These are phyloP conservation scores for Philopedon plagiatum DNA, from an alignment of 2,888 invertebrate species.

Conservation along the genomic window DNA sequence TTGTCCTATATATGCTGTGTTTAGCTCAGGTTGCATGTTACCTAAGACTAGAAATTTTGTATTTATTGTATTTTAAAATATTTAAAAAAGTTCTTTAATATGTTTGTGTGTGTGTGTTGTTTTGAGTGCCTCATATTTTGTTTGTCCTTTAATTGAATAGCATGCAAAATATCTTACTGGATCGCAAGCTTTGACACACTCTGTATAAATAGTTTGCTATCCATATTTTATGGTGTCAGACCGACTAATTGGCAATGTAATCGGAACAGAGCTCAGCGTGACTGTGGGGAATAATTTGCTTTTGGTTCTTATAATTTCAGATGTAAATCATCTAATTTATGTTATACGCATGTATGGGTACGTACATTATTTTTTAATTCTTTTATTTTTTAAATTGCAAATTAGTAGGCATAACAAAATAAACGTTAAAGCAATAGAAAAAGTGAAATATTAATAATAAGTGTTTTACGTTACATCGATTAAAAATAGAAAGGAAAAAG, in stretches of 20 bases:
- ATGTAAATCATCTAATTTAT: constrained; percentile 30
- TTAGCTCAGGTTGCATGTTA: no score
- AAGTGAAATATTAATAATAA: not conserved
- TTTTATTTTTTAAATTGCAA: constrained; percentile 7
- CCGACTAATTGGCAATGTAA: constrained; percentile 39
- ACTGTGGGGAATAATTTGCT: constrained; percentile 39
- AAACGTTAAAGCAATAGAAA: not conserved
- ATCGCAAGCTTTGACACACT: not conserved
- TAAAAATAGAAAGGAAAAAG: not conserved
- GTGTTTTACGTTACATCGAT: not conserved
- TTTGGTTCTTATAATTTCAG: constrained; percentile 12
- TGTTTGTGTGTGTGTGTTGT: no score
- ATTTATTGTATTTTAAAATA: no score
- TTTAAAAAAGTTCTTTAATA: no score
- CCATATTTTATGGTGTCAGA: constrained; percentile 13
- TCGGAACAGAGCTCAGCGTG: constrained; percentile 45
- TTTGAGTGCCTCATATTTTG: no score
- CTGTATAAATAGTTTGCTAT: constrained; percentile 3
- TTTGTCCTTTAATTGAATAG: no score
- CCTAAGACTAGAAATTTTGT: no score
- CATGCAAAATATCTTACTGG: not conserved
- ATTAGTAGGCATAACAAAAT: not conserved
- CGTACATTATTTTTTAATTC: not conserved
- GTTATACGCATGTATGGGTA: constrained; percentile 2
- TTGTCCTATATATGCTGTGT: no score